Percentiles rank a stretch among this genome's conserved stretches.
Conservation (phyloP, 1,140 invertebrate species). For the Zaprionus gabonicus region DNA sequence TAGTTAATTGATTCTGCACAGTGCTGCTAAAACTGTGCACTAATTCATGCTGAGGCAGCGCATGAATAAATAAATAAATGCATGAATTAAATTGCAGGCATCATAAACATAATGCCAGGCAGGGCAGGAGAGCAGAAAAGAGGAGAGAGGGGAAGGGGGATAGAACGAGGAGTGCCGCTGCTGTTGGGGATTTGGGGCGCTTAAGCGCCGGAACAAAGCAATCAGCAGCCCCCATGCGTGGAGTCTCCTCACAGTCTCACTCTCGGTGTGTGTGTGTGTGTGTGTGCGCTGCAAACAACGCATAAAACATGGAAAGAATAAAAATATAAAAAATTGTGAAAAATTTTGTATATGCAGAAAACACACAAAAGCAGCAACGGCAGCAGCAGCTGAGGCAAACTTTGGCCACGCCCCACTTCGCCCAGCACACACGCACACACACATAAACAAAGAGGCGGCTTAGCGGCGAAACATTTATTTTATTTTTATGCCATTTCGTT, state of each 20-base stretch:
- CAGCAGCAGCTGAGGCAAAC: conserved; percentile 33
- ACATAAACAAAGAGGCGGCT: conserved; percentile 47
- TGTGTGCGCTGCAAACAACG: conserved; percentile 11
- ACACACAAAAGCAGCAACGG: conserved; percentile 20
- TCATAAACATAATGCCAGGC: conserved; percentile 41
- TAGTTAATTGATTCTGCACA: conserved; percentile 47
- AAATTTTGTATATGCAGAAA: conserved; percentile 31
- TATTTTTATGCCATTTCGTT: conserved; percentile 57
- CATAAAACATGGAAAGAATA: conserved; percentile 44
- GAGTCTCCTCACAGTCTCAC: conserved; percentile 24
- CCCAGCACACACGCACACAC: conserved; percentile 14
- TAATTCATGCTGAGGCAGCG: conserved; percentile 36
- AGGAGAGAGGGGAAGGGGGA: neutral
- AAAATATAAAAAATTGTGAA: conserved; percentile 22
- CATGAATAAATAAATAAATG: conserved; percentile 45
- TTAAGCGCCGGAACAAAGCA: conserved; percentile 79
- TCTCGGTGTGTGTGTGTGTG: neutral
- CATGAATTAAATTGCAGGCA: conserved; percentile 46
- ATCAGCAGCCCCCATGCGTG: conserved; percentile 69
- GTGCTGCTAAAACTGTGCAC: conserved; percentile 39
- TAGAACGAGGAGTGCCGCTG: conserved; percentile 11
- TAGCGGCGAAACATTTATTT: conserved; percentile 48
- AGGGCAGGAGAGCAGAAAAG: neutral
- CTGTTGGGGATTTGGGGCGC: conserved; percentile 45
- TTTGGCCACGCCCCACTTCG: conserved; percentile 35